Base-by-base conservation (phyloP, 1,140 invertebrate species). In the Zaprionus kolodkinae region DNA sequence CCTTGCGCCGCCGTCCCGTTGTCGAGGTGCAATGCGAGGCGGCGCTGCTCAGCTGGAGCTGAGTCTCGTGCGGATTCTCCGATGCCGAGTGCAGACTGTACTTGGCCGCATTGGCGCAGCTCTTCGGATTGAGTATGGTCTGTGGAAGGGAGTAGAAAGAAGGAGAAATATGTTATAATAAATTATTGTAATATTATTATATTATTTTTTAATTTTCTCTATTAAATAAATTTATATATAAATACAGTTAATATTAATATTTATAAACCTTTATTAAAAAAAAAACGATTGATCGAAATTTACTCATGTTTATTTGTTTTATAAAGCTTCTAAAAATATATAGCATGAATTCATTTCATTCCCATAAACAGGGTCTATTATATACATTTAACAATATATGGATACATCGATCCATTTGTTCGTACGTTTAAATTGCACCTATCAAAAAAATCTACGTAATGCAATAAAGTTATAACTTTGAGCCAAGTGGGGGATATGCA, bases 1-100 rank as follows among this genome's bases (percentile, higher is more conserved):
- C 94, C 35, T 93, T 93, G 94, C 95, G 80, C 94, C 95, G 69
- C 94, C 94, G 76, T 91, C 93, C 92, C 88, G 94, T 91, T 94
- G 94, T 50, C 94, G 94, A 25, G 62, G 45, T 50, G 45, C 91
- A 72, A 56, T 91, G 87, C 17, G 95, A 21, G 94, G 94, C 11
- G 95, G 66, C 78, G 64, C 61, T 69, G 65, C 52, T 77, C 62
- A 60, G 65, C 30, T 61, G 62, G 50, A 72, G 66, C 77, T 66
- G 67, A 60, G 72, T 54, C 54, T 76, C 73, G 50, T 85, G 79
- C 65, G 73, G 77, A 50, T 76, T 75, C 35, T 79, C 86, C 13
- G 70, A 48, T 15, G 59, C 38, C 25, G 81, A 72, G 56, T 89
- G 82, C 38, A 86, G 64, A 72, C 84, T 91, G 71, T 91, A 92